phyloP scores from a whole-genome alignment of 2,797 vertebrate genomes.

The Peromyscus melanophrys region DNA sequence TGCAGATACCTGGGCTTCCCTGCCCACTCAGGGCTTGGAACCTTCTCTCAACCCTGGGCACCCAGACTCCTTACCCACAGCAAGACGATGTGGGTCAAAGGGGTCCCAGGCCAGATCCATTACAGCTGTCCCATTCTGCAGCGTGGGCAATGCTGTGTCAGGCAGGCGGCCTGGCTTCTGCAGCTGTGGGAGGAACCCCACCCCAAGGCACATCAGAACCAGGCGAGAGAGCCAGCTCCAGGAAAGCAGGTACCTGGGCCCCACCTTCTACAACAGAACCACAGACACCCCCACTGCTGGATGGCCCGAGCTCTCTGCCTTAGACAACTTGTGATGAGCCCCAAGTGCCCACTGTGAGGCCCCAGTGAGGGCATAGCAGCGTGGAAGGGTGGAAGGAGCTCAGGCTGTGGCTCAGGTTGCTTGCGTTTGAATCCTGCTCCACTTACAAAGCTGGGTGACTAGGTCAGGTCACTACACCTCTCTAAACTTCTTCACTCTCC shows the following conservation, averaged over 20 bases:
- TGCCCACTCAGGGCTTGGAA: background rate
- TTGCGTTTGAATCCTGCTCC: constrained; percentile 49
- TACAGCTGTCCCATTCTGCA: constrained; percentile 94
- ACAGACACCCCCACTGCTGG: background rate
- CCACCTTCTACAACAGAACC: background rate
- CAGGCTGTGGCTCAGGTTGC: background rate
- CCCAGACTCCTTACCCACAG: constrained; percentile 91
- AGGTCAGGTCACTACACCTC: constrained; percentile 27
- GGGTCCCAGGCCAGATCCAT: constrained; percentile 97
- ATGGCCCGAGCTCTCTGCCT: constrained; percentile 53
- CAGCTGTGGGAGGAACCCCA: constrained; percentile 88
- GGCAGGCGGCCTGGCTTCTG: constrained; percentile 94
- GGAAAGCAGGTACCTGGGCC: background rate
- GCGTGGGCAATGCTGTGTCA: constrained; percentile 92
- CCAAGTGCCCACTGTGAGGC: constrained; percentile 12
- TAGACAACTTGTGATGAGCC: constrained; percentile 9
- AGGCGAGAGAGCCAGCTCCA: background rate
- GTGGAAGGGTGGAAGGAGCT: background rate
- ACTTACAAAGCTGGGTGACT: constrained; percentile 65
- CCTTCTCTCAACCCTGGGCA: background rate
- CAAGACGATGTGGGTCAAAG: constrained; percentile 92
- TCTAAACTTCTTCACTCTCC: constrained; percentile 55
- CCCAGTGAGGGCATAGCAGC: background rate
- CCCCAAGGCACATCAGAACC: background rate
- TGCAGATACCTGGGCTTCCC: background rate